Evolutionary conservation across 2,113 vertebrate species (phyloP), one percentile per base, ranked within the genome.

Genomic region (Carlito syrichta): DNA sequence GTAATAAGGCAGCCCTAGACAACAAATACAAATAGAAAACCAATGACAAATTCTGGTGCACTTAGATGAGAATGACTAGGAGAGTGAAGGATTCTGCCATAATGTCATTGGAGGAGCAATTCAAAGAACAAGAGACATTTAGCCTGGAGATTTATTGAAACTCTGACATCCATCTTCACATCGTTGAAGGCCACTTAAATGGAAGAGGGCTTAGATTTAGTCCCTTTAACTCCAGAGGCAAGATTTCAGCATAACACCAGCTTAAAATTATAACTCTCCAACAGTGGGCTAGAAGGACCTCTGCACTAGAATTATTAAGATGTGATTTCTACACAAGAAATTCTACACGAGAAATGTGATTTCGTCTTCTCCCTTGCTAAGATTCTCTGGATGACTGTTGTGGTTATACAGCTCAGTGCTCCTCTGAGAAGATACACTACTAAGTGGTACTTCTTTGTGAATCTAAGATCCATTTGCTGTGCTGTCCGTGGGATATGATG

Each of bases 241-340:
- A 63, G 27, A 94, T 97, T 89, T 93, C 43, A 86, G 66, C 22
- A 87, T 66, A 78, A 71, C 14, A 81, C 7, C 40, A 66, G 94
- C 40, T 66, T 35, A 71, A 62, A 87, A 66, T 89, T 17, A 22
- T 23, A 71, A 58, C 50, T 58, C 8, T 77, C 58, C 30, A 77
- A 10, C 50, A 52, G 43, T 40, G 48, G 5, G 20, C 23, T 69
- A 78, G 89, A 40, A 62, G 93, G 92, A 89, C 27, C 10, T 71
- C 3, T n/a, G 40, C 2, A 8, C 25, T 94, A 74, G 83, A 92
- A 45, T 62, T 25, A 40, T 48, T 50, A 38, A 74, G 38, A 56
- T 43, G 32, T 32, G 35, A 56, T 76, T 77, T 96, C 94, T 89
- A 32, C 23, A 6, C 0, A 0, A 56, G 40, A 88, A 20, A 50